A percentile compares a stretch with the other conserved stretches of the same genome.
phyloP scores from a whole-genome alignment of 2,797 vertebrate species.

The Phataginus tricuspis region DNA sequence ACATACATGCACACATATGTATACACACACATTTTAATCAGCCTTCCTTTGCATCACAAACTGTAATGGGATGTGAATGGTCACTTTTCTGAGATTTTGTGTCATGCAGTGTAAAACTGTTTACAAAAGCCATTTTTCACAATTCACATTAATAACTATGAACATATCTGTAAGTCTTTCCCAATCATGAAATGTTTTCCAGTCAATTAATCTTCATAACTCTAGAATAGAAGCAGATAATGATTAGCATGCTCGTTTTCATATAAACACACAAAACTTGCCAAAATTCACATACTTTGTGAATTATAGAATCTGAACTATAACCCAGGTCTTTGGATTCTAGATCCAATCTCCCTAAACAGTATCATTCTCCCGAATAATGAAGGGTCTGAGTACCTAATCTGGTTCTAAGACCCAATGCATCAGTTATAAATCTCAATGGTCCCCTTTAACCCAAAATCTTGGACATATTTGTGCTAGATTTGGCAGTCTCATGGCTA shows the following conservation, averaged over 20 bases:
- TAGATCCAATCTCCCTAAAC: background rate
- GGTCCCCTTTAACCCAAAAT: conserved; percentile 12
- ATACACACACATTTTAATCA: background rate
- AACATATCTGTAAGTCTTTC: background rate
- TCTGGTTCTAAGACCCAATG: background rate
- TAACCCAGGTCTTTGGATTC: background rate
- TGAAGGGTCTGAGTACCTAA: background rate
- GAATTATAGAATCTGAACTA: background rate
- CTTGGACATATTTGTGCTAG: background rate
- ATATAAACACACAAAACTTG: background rate
- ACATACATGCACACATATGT: background rate
- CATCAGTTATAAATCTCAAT: conserved; percentile 14
- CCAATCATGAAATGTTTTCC: background rate
- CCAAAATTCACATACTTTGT: conserved; percentile 5
- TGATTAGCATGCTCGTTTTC: background rate
- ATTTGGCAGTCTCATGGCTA: background rate
- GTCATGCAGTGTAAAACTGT: background rate
- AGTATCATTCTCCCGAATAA: background rate
- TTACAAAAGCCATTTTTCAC: conserved; percentile 7
- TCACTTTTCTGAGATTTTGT: background rate
- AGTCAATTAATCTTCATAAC: background rate
- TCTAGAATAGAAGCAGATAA: background rate
- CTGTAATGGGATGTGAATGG: background rate
- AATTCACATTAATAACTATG: background rate
- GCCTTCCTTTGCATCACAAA: background rate